phyloP scores from a whole-genome alignment of 2,797 vertebrate genomes.

The Valencia hispanica region DNA sequence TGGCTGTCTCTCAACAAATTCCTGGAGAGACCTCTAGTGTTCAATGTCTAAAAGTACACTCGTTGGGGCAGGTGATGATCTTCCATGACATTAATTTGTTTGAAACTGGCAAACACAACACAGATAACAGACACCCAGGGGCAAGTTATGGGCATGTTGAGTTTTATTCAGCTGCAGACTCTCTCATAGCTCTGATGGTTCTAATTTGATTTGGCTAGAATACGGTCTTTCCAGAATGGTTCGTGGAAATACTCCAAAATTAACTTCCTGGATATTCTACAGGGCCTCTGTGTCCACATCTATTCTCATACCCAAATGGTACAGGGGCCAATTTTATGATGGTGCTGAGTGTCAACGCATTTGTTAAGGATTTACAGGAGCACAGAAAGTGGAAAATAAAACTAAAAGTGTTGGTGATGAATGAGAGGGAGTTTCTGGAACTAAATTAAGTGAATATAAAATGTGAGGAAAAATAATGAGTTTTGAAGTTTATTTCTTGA shows the following conservation, averaged over 20 bases:
- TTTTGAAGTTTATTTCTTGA: background rate
- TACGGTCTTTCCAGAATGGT: constrained; percentile 57
- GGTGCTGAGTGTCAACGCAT: constrained; percentile 24
- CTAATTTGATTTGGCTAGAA: constrained; percentile 65
- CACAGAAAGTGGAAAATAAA: background rate
- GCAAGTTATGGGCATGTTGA: constrained; percentile 36
- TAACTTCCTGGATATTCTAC: constrained; percentile 74
- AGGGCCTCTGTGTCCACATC: constrained; percentile 58
- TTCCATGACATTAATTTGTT: constrained; percentile 15
- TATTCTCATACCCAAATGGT: constrained; percentile 38
- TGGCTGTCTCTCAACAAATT: constrained; percentile 41
- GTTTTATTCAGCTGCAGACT: constrained; percentile 52
- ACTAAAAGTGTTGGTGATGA: background rate
- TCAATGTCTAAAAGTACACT: constrained; percentile 32
- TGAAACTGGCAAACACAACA: constrained; percentile 38
- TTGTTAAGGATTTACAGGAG: constrained; percentile 26
- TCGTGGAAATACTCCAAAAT: constrained; percentile 71
- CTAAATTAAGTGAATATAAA: background rate
- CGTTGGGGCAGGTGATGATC: background rate
- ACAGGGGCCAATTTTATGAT: constrained; percentile 16
- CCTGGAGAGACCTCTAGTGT: constrained; percentile 69
- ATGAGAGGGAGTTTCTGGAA: background rate
- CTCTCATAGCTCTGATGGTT: constrained; percentile 48
- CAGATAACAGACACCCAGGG: constrained; percentile 28
- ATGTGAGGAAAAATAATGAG: background rate